Conservation (phyloP, 2,888 invertebrate species). For the Lycaena phlaeas region DNA sequence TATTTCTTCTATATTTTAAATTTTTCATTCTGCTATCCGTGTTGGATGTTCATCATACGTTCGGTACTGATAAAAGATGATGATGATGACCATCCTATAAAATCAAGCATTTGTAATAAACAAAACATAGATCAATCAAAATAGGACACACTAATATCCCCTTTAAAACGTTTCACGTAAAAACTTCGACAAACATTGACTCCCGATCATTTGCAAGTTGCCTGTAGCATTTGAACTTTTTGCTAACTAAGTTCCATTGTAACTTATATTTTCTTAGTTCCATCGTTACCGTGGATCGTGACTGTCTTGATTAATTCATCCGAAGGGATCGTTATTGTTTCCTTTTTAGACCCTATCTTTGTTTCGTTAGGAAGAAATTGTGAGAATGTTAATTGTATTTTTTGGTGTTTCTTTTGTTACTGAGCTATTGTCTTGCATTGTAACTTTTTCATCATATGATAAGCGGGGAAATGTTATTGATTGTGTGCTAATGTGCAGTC, state of each 20-base stretch:
- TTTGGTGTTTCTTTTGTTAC: background rate
- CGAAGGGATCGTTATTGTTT: slow-evolving; percentile 39
- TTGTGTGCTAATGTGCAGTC: too few relatives aligned
- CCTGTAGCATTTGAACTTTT: slow-evolving; percentile 27
- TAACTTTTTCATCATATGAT: too few relatives aligned
- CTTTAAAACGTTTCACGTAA: slow-evolving; percentile 23
- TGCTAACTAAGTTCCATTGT: slow-evolving; percentile 34
- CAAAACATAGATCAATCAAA: too few relatives aligned
- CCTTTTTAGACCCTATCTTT: slow-evolving; percentile 21
- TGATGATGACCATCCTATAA: too few relatives aligned
- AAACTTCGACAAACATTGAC: slow-evolving; percentile 38
- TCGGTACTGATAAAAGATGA: too few relatives aligned
- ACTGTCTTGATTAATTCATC: slow-evolving; percentile 61
- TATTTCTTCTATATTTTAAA: too few relatives aligned
- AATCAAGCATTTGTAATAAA: too few relatives aligned
- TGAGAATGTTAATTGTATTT: slow-evolving; percentile 13
- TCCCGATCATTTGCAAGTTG: slow-evolving; percentile 21
- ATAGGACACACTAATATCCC: too few relatives aligned
- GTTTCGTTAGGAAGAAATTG: slow-evolving; percentile 10
- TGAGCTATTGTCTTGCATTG: background rate
- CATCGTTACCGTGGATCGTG: slow-evolving; percentile 60
- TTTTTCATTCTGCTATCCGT: too few relatives aligned
- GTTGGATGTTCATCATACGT: too few relatives aligned
- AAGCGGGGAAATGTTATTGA: too few relatives aligned
- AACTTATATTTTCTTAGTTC: slow-evolving; percentile 45